These are phyloP conservation scores for Sminthurides bifidus DNA, from an alignment of 1,140 invertebrate species.

Conservation along the genomic window DNA sequence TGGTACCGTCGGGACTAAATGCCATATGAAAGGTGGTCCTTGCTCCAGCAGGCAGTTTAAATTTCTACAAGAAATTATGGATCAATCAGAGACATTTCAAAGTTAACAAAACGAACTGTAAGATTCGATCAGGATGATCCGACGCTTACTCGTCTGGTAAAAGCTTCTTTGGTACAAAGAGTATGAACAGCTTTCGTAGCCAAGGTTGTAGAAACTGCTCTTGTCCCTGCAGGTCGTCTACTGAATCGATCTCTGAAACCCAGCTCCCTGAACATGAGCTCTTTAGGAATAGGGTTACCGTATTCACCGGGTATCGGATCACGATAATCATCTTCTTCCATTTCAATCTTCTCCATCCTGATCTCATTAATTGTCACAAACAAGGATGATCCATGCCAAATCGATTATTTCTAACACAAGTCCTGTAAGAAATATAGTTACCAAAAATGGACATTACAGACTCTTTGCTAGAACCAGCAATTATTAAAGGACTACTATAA, in stretches of 20 bases:
- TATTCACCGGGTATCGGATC: conserved; percentile 27
- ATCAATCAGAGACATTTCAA: not conserved
- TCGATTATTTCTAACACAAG: too few relatives aligned
- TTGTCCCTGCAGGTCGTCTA: conserved; percentile 18
- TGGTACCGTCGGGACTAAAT: conserved; percentile 42
- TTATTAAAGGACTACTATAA: too few relatives aligned
- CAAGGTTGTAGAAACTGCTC: conserved; percentile 16
- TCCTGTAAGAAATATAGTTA: too few relatives aligned
- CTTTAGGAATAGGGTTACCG: conserved; percentile 28
- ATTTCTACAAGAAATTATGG: conserved; percentile 15
- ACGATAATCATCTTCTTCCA: conserved; percentile 1
- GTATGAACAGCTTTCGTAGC: conserved; percentile 28
- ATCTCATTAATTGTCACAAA: conserved; percentile 10
- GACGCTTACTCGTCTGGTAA: conserved; percentile 17
- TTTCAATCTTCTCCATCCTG: conserved; percentile 13
- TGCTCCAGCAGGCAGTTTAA: conserved; percentile 29
- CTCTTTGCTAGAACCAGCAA: too few relatives aligned
- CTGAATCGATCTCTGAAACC: conserved; percentile 18
- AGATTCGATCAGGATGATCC: not conserved
- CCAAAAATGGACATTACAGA: too few relatives aligned
- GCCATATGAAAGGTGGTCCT: conserved; percentile 31
- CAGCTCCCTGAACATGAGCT: conserved; percentile 25
- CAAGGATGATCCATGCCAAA: too few relatives aligned
- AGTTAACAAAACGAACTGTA: not conserved
- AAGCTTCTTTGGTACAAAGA: conserved; percentile 21